These are phyloP conservation scores for Pollenia amentaria DNA, from an alignment of 2,888 invertebrate genomes.

Conservation along the genomic window DNA sequence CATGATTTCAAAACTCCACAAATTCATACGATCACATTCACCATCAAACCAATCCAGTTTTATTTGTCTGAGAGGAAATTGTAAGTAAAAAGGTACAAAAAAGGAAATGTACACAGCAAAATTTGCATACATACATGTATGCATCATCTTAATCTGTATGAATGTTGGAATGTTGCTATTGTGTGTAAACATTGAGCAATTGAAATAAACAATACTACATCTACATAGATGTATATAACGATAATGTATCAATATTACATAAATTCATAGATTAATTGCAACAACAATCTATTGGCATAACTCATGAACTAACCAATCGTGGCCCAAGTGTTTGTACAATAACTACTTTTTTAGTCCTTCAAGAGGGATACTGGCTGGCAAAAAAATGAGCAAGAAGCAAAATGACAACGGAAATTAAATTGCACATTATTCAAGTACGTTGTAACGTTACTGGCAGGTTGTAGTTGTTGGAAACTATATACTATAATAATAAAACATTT, in stretches of 20 bases:
- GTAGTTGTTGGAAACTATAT: too few species aligned
- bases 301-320: slow-evolving; percentile 26
- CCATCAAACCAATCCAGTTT: neutral
- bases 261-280: slow-evolving; percentile 55
- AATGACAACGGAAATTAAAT: slow-evolving; percentile 68
- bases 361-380: neutral
- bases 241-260: slow-evolving; percentile 58
- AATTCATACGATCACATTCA: neutral
- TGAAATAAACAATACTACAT: slow-evolving; percentile 30
- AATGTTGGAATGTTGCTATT: neutral
- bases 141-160: neutral
- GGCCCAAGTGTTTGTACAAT: slow-evolving; percentile 8
- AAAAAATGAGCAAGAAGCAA: slow-evolving; percentile 17
- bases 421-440: slow-evolving; percentile 36
- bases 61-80: neutral
- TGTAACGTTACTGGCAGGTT: neutral
- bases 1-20: neutral
- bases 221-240: slow-evolving; percentile 29
- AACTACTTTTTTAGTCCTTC: neutral
- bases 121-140: slow-evolving; percentile 8
- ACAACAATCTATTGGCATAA: slow-evolving; percentile 45
- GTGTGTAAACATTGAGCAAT: slow-evolving; percentile 36
- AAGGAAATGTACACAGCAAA: slow-evolving; percentile 29
- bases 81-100: neutral
- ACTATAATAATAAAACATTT: neutral